Evolutionary conservation across 2,113 vertebrate species (phyloP).

Genomic region (Pardalotus punctatus): DNA sequence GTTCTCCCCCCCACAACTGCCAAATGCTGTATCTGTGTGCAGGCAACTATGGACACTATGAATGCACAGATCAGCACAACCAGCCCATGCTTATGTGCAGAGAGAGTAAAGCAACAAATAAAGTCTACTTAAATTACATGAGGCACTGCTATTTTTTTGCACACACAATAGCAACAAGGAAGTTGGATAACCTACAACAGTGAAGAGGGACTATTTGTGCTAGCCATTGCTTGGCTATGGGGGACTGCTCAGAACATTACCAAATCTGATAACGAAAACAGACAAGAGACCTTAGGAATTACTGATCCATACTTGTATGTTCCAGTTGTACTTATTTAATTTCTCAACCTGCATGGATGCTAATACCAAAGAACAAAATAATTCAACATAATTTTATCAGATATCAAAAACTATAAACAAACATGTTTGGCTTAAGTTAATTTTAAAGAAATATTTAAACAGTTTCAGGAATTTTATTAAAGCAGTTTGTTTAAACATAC

Average conservation of each 20-base stretch:
- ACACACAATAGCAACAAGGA: not conserved
- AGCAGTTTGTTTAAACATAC: not conserved
- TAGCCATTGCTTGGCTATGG: not conserved
- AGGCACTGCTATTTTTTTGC: not conserved
- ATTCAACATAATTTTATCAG: not conserved
- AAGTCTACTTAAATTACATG: not conserved
- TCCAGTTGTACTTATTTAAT: not conserved
- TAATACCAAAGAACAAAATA: not conserved
- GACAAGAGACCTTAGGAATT: not conserved
- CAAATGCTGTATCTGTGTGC: fast-evolving
- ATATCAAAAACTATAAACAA: not conserved
- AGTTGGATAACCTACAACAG: not conserved
- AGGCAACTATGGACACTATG: not conserved
- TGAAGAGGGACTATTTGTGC: not conserved
- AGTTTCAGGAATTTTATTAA: not conserved
- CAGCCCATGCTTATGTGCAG: not conserved
- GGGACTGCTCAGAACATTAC: not conserved
- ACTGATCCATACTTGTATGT: not conserved
- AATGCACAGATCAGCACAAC: not conserved
- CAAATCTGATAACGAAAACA: not conserved
- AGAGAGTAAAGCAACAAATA: not conserved
- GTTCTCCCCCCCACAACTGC: not conserved
- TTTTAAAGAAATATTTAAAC: not conserved
- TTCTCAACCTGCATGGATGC: not conserved
- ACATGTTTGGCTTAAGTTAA: not conserved